A percentile compares a stretch with the other conserved stretches of the same genome.
phyloP scores from a whole-genome alignment of 2,113 vertebrate genomes.

The Procavia capensis region DNA sequence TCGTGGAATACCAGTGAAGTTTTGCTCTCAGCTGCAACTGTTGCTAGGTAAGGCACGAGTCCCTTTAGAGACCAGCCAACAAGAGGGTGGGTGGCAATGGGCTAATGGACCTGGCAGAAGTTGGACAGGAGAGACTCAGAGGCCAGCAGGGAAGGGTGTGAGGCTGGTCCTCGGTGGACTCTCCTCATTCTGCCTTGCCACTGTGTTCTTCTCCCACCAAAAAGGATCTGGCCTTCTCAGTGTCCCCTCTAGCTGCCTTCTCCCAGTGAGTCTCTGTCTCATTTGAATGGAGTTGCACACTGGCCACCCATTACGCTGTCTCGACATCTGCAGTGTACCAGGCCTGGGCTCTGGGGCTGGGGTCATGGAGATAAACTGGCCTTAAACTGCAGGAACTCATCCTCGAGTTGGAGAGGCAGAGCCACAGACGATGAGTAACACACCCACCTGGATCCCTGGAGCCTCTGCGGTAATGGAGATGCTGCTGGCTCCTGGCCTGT shows the following conservation, averaged over 20 bases:
- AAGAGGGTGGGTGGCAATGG: not conserved
- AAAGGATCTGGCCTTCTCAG: not conserved
- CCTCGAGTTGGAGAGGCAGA: not conserved
- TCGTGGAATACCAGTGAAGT: not conserved
- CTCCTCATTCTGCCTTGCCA: fast-evolving
- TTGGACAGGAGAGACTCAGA: not conserved
- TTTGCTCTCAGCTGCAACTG: slow-evolving; percentile 48
- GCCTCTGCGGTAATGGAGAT: fast-evolving
- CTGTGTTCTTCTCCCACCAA: not conserved
- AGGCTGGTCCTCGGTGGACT: not conserved
- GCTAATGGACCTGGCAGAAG: not conserved
- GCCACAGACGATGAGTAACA: fast-evolving
- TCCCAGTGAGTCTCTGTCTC: not conserved
- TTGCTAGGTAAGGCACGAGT: slow-evolving; percentile 55
- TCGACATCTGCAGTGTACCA: too few relatives aligned
- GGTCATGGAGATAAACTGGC: fast-evolving
- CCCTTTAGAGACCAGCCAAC: not conserved
- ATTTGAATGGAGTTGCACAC: fast-evolving
- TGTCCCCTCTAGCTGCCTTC: not conserved
- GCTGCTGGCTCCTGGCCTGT: fast-evolving
- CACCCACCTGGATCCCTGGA: not conserved
- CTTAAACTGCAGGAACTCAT: not conserved
- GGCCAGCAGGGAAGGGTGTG: fast-evolving
- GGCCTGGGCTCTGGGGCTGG: not conserved
- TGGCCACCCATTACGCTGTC: not conserved